Conservation (phyloP, 2,797 vertebrate genomes). For the Pelodytes ibericus region DNA sequence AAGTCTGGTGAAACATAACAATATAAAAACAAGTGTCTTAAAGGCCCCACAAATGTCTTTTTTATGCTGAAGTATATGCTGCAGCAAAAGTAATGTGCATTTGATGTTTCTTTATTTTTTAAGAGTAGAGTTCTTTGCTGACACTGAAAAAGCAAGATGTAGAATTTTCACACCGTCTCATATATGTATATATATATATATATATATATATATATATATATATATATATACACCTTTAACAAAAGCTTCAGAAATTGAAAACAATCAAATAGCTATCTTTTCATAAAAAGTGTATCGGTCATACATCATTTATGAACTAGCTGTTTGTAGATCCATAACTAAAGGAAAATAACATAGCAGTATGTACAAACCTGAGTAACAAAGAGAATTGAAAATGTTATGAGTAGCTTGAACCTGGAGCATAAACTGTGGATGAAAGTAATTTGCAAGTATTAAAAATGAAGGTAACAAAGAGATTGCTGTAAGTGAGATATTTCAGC, state of each 20-base stretch:
- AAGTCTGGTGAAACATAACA: conserved; percentile 1
- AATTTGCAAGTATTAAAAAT: conserved; percentile 36
- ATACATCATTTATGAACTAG: conserved; percentile 47
- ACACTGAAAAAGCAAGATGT: conserved; percentile 18
- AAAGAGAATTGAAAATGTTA: conserved; percentile 19
- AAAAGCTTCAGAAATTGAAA: conserved; percentile 33
- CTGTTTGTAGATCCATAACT: conserved; percentile 27
- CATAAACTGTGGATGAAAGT: conserved; percentile 21
- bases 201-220: conserved; percentile 22
- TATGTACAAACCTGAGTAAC: background rate
- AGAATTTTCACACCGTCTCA: conserved; percentile 21
- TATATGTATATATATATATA: conserved; percentile 19
- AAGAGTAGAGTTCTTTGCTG: conserved; percentile 36
- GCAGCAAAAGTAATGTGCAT: conserved; percentile 5
- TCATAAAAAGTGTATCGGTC: conserved; percentile 12
- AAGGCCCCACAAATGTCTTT: background rate
- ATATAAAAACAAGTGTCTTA: conserved; percentile 13
- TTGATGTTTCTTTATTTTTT: conserved; percentile 19
- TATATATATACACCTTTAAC: conserved; percentile 39
- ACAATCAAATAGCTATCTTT: conserved; percentile 24
- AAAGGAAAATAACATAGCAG: conserved; percentile 27
- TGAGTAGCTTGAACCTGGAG: background rate
- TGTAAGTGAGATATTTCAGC: conserved; percentile 4
- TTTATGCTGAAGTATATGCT: background rate
- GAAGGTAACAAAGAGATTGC: conserved; percentile 1